These are phyloP conservation scores for silkworm (Bombyx mori) DNA, from an alignment of 1,140 invertebrate genomes.

Conservation along the genomic window DNA sequence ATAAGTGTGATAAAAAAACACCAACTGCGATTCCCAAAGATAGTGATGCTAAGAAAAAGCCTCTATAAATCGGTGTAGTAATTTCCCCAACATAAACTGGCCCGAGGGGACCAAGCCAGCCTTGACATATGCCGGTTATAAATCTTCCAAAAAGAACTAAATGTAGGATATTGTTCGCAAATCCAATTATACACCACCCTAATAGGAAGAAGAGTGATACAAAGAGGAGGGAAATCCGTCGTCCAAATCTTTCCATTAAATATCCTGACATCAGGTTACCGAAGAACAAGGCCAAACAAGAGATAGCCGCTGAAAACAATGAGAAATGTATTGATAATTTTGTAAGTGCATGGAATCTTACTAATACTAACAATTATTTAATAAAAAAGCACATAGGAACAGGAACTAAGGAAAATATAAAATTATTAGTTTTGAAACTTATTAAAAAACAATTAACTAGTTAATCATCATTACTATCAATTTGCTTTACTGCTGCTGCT, in stretches of 20 bases:
- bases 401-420: too few species aligned
- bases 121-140: constrained; percentile 75
- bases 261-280: constrained; percentile 74
- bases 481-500: too few species aligned
- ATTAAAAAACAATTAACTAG: too few species aligned
- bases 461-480: too few species aligned
- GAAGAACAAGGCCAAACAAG: constrained; percentile 72
- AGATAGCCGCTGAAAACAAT: constrained; percentile 68
- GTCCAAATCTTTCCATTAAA: constrained; percentile 77
- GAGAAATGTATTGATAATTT: constrained; percentile 8
- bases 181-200: constrained; percentile 77
- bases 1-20: constrained; percentile 71
- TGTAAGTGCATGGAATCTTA: too few species aligned
- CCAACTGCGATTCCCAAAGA: constrained; percentile 73
- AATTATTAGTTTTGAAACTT: too few species aligned
- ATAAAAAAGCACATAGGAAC: too few species aligned
- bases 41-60: constrained; percentile 71
- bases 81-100: constrained; percentile 74
- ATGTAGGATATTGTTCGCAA: constrained; percentile 56
- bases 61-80: constrained; percentile 70
- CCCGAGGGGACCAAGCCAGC: constrained; percentile 67
- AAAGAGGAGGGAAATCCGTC: constrained; percentile 74
- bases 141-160: constrained; percentile 77
- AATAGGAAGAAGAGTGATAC: constrained; percentile 73
- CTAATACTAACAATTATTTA: too few species aligned